Conservation (phyloP, 2,113 vertebrate genomes). For the Acrocephalus arundinaceus region DNA sequence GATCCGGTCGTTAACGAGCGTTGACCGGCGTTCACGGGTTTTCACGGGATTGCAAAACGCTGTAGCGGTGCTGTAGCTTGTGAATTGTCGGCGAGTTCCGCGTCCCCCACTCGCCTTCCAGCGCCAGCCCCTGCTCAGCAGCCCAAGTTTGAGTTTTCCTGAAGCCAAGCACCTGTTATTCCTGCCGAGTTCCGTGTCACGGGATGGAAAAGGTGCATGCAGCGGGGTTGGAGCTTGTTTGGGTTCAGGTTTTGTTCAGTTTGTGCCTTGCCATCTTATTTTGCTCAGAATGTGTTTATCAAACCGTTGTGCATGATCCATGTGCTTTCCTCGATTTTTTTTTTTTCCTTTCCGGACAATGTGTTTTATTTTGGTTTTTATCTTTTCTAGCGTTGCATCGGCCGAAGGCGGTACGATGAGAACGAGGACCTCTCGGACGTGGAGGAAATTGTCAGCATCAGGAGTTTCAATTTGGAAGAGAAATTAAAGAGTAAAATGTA, state of each 20-base stretch:
- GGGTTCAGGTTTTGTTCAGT: background rate
- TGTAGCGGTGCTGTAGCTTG: background rate
- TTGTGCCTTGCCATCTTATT: background rate
- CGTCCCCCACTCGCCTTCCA: background rate
- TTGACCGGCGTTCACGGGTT: background rate
- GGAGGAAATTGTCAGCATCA: slow-evolving; percentile 90
- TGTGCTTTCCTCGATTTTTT: background rate
- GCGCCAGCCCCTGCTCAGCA: background rate
- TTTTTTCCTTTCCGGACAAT: background rate
- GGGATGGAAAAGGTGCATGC: slow-evolving; percentile 32
- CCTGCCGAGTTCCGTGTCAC: background rate
- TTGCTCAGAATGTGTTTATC: background rate
- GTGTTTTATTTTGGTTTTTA: slow-evolving; percentile 34
- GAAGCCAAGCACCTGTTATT: slow-evolving; percentile 48
- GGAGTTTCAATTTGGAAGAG: slow-evolving; percentile 93
- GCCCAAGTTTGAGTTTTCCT: background rate
- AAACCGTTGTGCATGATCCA: background rate
- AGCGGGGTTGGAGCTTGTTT: background rate
- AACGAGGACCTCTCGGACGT: slow-evolving; percentile 94
- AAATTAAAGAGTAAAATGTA: slow-evolving; percentile 87
- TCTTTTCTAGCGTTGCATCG: slow-evolving; percentile 86
- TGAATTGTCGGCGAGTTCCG: background rate
- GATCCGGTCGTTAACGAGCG: background rate
- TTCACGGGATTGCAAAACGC: background rate
- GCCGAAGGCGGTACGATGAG: slow-evolving; percentile 91